Conservation (phyloP, 2,888 invertebrate genomes). For the Acanthosepion pharaonis region DNA sequence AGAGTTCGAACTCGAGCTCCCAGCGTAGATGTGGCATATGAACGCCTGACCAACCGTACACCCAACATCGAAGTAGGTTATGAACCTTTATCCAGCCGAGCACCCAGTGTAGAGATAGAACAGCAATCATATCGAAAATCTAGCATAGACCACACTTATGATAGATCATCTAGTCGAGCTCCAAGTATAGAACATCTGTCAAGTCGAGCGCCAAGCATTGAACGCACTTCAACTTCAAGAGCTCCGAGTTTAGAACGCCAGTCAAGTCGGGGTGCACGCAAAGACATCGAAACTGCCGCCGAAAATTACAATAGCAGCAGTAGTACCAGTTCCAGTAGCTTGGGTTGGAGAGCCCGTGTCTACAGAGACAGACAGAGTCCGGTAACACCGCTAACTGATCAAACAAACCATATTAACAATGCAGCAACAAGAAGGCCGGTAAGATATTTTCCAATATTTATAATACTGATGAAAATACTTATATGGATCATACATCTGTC, state of each 20-base stretch:
- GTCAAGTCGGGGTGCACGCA: background rate
- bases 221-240: background rate
- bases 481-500: too few relatives aligned
- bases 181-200: background rate
- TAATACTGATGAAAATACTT: background rate
- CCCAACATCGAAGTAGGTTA: background rate
- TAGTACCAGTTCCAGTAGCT: background rate
- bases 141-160: background rate
- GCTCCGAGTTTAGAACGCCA: background rate
- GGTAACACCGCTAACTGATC: background rate
- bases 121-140: background rate
- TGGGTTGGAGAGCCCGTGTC: conserved; percentile 40
- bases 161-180: background rate
- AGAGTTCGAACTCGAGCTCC: background rate
- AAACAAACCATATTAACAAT: conserved; percentile 39
- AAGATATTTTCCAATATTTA: background rate
- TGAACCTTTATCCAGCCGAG: background rate
- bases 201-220: background rate
- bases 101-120: background rate
- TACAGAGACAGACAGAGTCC: background rate
- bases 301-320: conserved; percentile 38
- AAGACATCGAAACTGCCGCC: background rate
- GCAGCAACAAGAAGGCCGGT: conserved; percentile 39
- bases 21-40: conserved; percentile 18
- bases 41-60: background rate